Evolutionary conservation across 35 echinoderm and acorn worm genomes (phyloP), one percentile per base, ranked within the genome.

Genomic region (Hemicentrotus pulcherrimus): DNA sequence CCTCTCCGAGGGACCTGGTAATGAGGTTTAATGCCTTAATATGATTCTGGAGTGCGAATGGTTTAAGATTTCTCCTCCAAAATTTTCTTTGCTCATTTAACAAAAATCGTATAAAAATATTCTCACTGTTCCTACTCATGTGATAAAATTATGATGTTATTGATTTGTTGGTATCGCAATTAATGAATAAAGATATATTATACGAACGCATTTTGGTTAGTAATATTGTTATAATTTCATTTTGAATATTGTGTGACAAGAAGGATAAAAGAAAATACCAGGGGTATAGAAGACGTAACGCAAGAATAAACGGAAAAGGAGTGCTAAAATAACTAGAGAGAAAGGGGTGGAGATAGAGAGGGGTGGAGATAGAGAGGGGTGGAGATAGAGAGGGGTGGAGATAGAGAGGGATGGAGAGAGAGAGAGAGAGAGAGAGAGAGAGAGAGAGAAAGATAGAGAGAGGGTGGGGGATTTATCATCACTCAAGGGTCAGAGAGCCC

Each of bases 131-230:
- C 48, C 61, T 70, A 70, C 61, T 70, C 19, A n/a, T 78, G 19
- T 78, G 22, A 78, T 78, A n/a, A 78, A 78, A 78, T 78, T n/a
- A 78, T 28, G 24, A 78, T 78, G 65, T 78, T n/a, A 22, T 78
- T n/a, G 22, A 78, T 78, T 78, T 78, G 28, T 78, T 8, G 19
- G 19, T 78, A 78, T 78, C 65, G 65, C 65, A 78, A 6, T 78
- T 78, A n/a, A 78, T 78, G 65, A 78, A 78, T 78, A 78, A 78
- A 78, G 65, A 78, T 28, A 24, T 71, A 71, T n/a, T 78, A 78
- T 78, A 78, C 65, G n/a, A 78, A 78, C 65, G 65, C 65, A 78
- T 14, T 10, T 55, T 55, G 10, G 15, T 11, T 55, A 9, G 50
- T 55, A 10, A 55, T 55, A 15, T 13, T 55, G 50, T 55, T 14